Conservation (phyloP, 2,888 invertebrate species). For the Eristalis arbustorum region DNA sequence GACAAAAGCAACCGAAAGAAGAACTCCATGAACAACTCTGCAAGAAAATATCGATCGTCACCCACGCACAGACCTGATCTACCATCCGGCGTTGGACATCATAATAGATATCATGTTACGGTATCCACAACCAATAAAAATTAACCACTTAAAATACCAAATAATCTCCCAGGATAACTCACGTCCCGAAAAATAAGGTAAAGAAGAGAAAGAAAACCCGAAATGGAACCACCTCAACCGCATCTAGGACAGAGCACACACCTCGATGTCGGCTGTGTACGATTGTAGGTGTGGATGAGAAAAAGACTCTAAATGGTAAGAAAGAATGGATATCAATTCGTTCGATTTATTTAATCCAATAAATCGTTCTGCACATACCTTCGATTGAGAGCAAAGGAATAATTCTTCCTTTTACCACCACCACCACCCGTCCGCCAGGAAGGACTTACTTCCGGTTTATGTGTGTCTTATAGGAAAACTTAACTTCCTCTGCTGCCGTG, state of each 20-base stretch:
- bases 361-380: constrained; percentile 44
- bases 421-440: not conserved
- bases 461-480: constrained; percentile 23
- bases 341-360: constrained; percentile 64
- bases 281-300: not conserved
- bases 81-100: constrained; percentile 4
- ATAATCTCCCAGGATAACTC: constrained; percentile 47
- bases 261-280: not conserved
- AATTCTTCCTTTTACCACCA: not conserved
- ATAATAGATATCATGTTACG: constrained; percentile 40
- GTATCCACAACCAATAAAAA: constrained; percentile 62
- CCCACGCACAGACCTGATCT: not conserved
- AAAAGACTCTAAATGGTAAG: constrained; percentile 26
- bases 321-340: constrained; percentile 59
- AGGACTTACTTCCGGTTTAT: constrained; percentile 23
- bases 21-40: not conserved
- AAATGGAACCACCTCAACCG: not conserved
- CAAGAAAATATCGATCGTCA: constrained; percentile 1
- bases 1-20: not conserved
- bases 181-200: constrained; percentile 12
- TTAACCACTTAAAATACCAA: constrained; percentile 60
- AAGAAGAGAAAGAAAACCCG: not conserved
- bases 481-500: not conserved
- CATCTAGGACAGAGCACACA: constrained; percentile 1
- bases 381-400: not conserved